Evolutionary conservation across 2,113 vertebrate genomes (phyloP).

Genomic region (Bubo scandiacus): DNA sequence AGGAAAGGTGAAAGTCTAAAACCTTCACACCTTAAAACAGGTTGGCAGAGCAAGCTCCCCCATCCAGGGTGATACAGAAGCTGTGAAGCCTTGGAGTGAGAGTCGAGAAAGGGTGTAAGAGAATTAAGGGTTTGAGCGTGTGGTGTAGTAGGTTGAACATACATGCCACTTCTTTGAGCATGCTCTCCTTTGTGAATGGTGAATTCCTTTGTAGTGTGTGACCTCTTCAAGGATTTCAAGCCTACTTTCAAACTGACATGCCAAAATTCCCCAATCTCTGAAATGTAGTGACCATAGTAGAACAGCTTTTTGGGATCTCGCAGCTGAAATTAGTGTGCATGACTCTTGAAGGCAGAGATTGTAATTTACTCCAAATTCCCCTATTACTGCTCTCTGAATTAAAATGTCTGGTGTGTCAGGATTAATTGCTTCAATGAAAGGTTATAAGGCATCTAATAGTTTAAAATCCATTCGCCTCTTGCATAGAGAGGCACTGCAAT

Average conservation of each 20-base stretch:
- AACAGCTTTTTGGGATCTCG: not conserved
- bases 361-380: not conserved
- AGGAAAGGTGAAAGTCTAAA: not conserved
- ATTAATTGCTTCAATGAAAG: not conserved
- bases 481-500: rapidly evolving
- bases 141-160: not conserved
- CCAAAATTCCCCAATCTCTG: not conserved
- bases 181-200: not conserved
- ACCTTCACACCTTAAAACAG: not conserved
- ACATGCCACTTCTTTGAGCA: not conserved
- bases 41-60: not conserved
- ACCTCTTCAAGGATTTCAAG: not conserved
- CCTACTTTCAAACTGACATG: not conserved
- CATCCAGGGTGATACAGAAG: not conserved
- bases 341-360: not conserved
- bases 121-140: not conserved
- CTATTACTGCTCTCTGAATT: not conserved
- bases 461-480: not conserved
- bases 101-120: not conserved
- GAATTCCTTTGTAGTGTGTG: not conserved
- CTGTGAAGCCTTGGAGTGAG: not conserved
- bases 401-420: not conserved
- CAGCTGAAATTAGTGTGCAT: not conserved
- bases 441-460: not conserved
- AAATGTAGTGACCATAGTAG: not conserved